Evolutionary conservation across 1,140 invertebrate species (phyloP).

Genomic region (Aphelenchoides avenae): DNA sequence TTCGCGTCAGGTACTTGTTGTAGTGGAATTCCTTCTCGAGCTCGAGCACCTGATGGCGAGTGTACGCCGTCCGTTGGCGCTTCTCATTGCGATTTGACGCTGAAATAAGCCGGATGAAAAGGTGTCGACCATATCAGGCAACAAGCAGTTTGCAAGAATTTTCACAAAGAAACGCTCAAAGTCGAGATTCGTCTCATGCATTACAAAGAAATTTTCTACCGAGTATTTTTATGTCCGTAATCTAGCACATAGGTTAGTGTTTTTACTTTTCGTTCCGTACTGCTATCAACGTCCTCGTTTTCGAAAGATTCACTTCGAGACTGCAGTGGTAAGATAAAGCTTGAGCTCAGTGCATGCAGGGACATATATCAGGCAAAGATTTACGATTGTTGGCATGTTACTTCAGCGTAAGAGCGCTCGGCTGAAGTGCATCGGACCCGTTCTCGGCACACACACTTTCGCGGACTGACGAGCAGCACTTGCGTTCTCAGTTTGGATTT

Average conservation of each 20-base stretch:
- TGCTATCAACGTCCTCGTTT: too few species aligned
- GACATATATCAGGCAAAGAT: too few species aligned
- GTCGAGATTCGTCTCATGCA: background rate
- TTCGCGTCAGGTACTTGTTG: constrained; percentile 72
- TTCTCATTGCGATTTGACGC: constrained; percentile 64
- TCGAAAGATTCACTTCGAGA: too few species aligned
- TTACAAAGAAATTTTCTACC: constrained; percentile 8
- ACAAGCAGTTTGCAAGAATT: background rate
- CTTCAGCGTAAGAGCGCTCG: too few species aligned
- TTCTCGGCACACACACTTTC: too few species aligned
- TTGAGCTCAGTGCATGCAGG: too few species aligned
- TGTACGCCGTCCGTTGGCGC: constrained; percentile 87
- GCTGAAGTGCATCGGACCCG: too few species aligned
- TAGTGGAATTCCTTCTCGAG: constrained; percentile 94
- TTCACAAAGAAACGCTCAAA: background rate
- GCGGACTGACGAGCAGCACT: too few species aligned
- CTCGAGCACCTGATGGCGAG: constrained; percentile 89
- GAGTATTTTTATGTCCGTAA: background rate
- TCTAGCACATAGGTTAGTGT: too few species aligned
- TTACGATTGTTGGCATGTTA: too few species aligned
- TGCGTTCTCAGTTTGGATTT: too few species aligned
- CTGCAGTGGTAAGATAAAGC: too few species aligned
- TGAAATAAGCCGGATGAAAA: constrained; percentile 29
- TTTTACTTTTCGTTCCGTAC: background rate
- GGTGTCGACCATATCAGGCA: background rate